Base-by-base conservation (phyloP, 2,888 invertebrate species). In the Nebria salina region DNA sequence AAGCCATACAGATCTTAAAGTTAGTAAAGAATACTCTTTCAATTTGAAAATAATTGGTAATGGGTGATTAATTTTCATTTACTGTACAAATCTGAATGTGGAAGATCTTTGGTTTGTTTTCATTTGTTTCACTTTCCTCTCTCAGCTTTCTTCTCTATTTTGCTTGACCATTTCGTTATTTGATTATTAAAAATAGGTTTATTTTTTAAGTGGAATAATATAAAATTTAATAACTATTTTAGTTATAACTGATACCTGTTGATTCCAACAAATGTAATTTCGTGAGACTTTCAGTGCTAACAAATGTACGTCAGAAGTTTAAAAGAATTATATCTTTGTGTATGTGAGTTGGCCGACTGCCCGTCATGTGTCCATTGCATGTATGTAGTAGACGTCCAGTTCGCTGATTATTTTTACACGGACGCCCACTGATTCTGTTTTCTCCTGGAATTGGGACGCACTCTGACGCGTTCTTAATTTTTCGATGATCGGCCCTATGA, bases 371-470 rank as follows among this genome's bases (percentile, higher is more conserved):
- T 43, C 43, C 25, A 11, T 7, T 68, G 64, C 72, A 72, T 54
- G 65, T 65, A 72, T 54, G 65, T 65, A 66, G 20, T 74, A 15
- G 72, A 42, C 65, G 66, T 6, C 65, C 72, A 76, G 72, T 76
- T 65, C 81, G 72, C 26, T 13, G 72, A 76, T 70, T 79, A 81
- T 81, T 81, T 81, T 81, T 81, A 81, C 76, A 20, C 70, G n/a
- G 11, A 76, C 81, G 81, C 81, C 81, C 54, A 81, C 81, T 76
- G 76, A 64, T 76, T 81, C 76, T 81, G 76, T 74, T 66, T 81
- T 34, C 41, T 75, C 20, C 73, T 76, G 76, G 73, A 81, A 81
- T 76, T 75, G 75, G 65, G 64, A 75, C 75, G 26, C 42, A 15
- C 72, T n/a, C 25, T 34, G 70, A 70, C 73, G 73, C 41, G 20